Conservation (phyloP, 1,140 invertebrate genomes). For the Meloidogyne exigua region DNA sequence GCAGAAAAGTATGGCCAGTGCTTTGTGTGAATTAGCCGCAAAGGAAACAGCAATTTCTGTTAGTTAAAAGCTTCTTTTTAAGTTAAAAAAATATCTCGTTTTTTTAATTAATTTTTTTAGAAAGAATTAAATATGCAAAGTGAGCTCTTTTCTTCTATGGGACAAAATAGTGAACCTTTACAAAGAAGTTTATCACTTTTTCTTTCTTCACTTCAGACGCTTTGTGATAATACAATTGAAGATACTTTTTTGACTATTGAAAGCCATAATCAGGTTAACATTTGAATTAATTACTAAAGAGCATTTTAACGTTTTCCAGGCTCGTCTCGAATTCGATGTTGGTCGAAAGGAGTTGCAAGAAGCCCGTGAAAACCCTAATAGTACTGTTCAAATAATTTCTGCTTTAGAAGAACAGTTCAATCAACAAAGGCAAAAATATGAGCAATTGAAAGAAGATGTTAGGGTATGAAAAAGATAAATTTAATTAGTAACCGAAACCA, state of each 20-base stretch:
- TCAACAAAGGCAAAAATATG: neutral
- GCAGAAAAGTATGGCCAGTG: neutral
- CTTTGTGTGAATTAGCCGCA: neutral
- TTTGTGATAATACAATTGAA: constrained; percentile 1
- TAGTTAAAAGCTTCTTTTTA: neutral
- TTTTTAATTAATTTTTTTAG: neutral
- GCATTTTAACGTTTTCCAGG: neutral
- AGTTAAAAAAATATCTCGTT: too few species aligned
- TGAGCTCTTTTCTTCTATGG: neutral
- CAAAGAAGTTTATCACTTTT: neutral
- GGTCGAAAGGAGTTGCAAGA: neutral
- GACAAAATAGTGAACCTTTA: neutral
- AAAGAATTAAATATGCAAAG: neutral
- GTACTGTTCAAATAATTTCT: neutral
- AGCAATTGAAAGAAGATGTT: neutral
- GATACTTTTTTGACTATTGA: constrained; percentile 5
- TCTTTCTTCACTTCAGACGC: neutral
- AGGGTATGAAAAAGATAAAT: neutral
- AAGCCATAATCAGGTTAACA: neutral
- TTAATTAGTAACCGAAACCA: too few species aligned
- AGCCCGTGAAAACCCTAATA: neutral
- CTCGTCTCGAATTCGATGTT: neutral
- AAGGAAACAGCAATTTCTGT: neutral
- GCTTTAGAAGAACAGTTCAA: neutral
- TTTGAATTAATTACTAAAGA: neutral